phyloP scores from a whole-genome alignment of 2,797 vertebrate species.

The Epinephelus awoara region DNA sequence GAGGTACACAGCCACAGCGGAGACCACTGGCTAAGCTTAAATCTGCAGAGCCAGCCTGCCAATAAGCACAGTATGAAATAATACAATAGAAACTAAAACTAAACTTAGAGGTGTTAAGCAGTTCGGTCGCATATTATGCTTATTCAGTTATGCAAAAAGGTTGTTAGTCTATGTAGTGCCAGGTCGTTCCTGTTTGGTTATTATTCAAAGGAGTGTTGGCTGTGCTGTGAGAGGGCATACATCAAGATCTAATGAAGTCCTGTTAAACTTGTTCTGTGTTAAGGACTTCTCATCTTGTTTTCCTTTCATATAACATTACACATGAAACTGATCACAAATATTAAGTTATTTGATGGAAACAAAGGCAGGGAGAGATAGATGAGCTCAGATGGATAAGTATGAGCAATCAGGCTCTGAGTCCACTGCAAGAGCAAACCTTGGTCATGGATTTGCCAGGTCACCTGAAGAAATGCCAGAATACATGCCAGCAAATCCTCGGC shows the following conservation, averaged over 20 bases:
- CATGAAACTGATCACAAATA: neutral
- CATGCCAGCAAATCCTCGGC: no score
- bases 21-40: conserved; percentile 11
- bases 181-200: neutral
- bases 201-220: neutral
- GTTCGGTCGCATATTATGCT: neutral
- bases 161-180: no score
- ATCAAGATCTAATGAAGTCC: neutral
- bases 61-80: neutral
- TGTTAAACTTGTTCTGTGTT: neutral
- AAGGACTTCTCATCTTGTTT: neutral
- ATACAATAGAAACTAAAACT: neutral
- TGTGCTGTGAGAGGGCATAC: neutral
- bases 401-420: no score
- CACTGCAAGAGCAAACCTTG: neutral
- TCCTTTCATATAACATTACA: neutral
- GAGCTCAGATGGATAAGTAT: neutral
- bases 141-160: neutral
- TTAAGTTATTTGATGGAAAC: neutral
- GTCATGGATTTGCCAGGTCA: neutral
- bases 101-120: neutral
- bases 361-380: neutral
- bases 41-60: conserved; percentile 14
- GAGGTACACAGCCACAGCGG: conserved; percentile 14
- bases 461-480: neutral